These are phyloP conservation scores for Carcinoscorpius rotundicauda DNA, from an alignment of 1,140 invertebrate species.

Conservation along the genomic window DNA sequence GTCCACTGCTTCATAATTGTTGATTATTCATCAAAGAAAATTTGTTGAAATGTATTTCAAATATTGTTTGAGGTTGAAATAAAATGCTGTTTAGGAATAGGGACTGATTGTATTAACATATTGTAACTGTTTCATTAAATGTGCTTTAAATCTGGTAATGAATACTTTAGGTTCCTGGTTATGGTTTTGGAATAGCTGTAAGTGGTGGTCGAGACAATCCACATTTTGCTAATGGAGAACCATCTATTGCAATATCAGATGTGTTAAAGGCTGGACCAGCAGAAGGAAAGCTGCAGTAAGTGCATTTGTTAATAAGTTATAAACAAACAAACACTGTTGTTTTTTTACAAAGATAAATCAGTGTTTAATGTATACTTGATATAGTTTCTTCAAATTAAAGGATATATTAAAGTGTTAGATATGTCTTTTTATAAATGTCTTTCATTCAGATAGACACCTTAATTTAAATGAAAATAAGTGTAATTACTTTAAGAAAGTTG, in stretches of 20 bases:
- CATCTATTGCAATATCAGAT: slow-evolving; percentile 94
- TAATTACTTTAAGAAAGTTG: no score
- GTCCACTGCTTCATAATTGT: no score
- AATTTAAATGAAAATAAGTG: no score
- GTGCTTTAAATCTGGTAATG: no score
- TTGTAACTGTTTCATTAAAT: no score
- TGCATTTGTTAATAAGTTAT: slow-evolving; percentile 5
- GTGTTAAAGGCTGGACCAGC: slow-evolving; percentile 95
- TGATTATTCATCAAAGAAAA: no score
- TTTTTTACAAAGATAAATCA: neutral
- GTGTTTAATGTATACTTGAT: neutral
- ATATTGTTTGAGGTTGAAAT: no score
- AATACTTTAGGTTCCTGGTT: slow-evolving; percentile 46
- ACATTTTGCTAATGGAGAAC: slow-evolving; percentile 93
- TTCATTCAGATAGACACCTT: no score
- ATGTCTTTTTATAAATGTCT: neutral
- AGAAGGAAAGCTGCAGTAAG: slow-evolving; percentile 69
- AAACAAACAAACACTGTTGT: slow-evolving; percentile 25
- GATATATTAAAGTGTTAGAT: neutral
- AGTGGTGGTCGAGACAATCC: slow-evolving; percentile 97
- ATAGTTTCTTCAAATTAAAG: neutral
- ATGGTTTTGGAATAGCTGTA: slow-evolving; percentile 96
- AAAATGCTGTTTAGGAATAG: no score
- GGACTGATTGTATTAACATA: no score
- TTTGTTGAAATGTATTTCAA: no score